phyloP scores from a whole-genome alignment of 2,113 vertebrate genomes.

The Trogon surrucura region DNA sequence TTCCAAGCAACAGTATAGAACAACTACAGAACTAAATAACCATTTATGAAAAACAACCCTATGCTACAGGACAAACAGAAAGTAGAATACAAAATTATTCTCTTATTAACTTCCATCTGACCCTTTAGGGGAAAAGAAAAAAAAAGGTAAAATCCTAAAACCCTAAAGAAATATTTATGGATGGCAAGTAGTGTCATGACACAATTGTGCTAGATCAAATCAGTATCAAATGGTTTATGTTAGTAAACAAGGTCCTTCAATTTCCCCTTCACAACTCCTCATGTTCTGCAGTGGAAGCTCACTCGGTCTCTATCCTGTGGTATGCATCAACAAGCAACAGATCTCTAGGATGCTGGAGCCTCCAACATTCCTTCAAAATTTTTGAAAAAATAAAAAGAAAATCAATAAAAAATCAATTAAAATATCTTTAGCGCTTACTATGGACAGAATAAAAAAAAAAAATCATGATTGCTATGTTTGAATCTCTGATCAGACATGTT shows the following conservation, averaged over 20 bases:
- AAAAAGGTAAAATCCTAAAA: not conserved
- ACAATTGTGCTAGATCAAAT: slow-evolving; percentile 16
- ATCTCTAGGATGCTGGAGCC: not conserved
- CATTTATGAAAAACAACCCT: not conserved
- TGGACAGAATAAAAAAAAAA: not conserved
- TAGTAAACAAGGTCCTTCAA: not conserved
- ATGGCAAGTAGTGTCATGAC: slow-evolving; percentile 4
- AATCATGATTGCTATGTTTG: not conserved
- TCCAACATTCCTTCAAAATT: not conserved
- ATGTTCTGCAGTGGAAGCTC: not conserved
- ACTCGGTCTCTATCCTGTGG: not conserved
- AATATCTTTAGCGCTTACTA: not conserved
- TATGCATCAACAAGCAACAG: not conserved
- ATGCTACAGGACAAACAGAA: not conserved
- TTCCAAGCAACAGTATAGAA: not conserved
- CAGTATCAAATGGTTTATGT: not conserved
- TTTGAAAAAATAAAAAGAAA: not conserved
- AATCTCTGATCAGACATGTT: not conserved
- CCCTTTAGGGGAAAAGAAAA: not conserved
- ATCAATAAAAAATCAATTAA: not conserved
- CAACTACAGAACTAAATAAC: not conserved
- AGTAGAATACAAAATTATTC: not conserved
- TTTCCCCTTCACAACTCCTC: not conserved
- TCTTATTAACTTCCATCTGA: slow-evolving; percentile 2
- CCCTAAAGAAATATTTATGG: not conserved